Conservation (phyloP, 2,888 invertebrate species). For the Ormia ochracea region DNA sequence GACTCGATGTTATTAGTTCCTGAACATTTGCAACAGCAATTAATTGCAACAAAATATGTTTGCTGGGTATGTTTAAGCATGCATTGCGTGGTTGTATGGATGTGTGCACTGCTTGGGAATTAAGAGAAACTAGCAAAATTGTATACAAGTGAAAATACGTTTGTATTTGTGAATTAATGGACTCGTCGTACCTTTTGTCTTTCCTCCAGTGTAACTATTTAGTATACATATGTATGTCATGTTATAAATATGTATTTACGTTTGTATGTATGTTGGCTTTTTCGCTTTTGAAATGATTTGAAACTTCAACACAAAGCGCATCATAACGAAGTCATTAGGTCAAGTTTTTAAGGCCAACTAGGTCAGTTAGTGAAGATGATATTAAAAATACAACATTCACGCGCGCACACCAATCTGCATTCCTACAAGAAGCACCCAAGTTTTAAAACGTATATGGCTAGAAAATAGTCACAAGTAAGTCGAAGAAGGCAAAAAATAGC, state of each 20-base stretch:
- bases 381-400: slow-evolving; percentile 16
- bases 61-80: neutral
- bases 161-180: slow-evolving; percentile 29
- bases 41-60: neutral
- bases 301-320: slow-evolving; percentile 60
- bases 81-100: neutral
- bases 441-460: slow-evolving; percentile 11
- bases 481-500: slow-evolving; percentile 24
- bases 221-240: slow-evolving; percentile 35
- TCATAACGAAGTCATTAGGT: slow-evolving; percentile 64
- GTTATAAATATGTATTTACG: neutral
- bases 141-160: neutral
- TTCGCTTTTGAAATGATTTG: slow-evolving; percentile 43
- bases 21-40: too few relatives aligned
- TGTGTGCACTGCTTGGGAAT: neutral
- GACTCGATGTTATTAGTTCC: too few relatives aligned
- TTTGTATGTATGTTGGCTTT: too few relatives aligned
- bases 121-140: slow-evolving; percentile 6
- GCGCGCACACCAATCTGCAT: neutral
- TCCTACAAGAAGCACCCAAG: slow-evolving; percentile 22
- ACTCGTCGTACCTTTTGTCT: slow-evolving; percentile 12
- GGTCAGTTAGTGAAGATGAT: slow-evolving; percentile 56
- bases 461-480: neutral
- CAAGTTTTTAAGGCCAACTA: slow-evolving; percentile 65
- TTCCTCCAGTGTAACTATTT: slow-evolving; percentile 10